A percentile compares a stretch with the other conserved stretches of the same genome.
phyloP scores from a whole-genome alignment of 1,140 invertebrate genomes.

The Zaprionus gabonicus region DNA sequence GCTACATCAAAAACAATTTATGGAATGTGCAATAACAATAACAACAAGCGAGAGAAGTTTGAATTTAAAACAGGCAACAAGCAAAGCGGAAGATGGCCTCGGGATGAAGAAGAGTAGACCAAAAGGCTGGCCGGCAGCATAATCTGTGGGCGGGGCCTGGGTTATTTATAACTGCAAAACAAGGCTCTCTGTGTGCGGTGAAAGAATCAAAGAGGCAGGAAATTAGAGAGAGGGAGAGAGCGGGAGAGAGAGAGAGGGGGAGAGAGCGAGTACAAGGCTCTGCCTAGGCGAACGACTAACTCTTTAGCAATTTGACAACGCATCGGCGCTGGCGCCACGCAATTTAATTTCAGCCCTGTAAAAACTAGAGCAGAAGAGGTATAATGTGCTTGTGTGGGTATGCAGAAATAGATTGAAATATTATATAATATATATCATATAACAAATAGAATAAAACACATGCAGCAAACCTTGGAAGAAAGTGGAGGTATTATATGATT shows the following conservation, averaged over 20 bases:
- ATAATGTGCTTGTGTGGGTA: neutral
- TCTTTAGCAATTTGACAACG: constrained; percentile 12
- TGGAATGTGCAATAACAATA: constrained; percentile 39
- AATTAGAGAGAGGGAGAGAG: neutral
- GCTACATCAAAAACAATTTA: constrained; percentile 35
- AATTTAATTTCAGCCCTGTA: constrained; percentile 38
- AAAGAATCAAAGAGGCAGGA: too few relatives aligned
- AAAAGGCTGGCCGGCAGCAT: constrained; percentile 25
- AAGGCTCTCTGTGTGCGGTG: neutral
- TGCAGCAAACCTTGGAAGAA: too few relatives aligned
- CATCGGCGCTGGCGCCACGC: constrained; percentile 11
- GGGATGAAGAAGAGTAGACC: neutral
- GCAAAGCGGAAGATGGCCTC: neutral
- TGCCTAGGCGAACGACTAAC: neutral
- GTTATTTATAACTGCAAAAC: constrained; percentile 42
- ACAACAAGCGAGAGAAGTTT: constrained; percentile 1
- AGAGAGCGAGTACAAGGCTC: neutral
- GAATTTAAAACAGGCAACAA: constrained; percentile 16
- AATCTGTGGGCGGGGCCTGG: constrained; percentile 38
- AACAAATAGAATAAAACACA: too few relatives aligned
- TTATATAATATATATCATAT: too few relatives aligned
- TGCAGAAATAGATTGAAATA: too few relatives aligned
- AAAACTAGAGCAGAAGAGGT: neutral
- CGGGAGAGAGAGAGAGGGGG: neutral
- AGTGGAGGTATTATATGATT: too few relatives aligned